Conservation (phyloP, 2,113 vertebrate genomes). For the Lampris megalopsis region DNA sequence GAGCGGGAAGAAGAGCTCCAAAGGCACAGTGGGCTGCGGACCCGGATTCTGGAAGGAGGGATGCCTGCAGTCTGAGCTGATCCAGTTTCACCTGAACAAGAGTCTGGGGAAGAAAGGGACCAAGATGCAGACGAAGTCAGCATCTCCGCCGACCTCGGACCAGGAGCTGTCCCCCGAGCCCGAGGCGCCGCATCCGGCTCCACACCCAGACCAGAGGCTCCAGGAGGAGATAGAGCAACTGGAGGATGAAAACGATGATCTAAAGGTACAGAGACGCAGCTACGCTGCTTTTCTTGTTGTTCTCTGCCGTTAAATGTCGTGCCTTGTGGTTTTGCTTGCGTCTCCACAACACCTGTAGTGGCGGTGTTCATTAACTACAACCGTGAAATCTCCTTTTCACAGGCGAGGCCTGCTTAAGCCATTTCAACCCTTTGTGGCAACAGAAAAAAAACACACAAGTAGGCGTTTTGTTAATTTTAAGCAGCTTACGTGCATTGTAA, state of each 20-base stretch:
- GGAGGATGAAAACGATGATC: constrained; percentile 92
- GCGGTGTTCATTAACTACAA: too few species aligned
- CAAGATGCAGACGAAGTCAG: constrained; percentile 78
- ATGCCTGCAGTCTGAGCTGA: constrained; percentile 94
- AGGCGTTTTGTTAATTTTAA: too few species aligned
- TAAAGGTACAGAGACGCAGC: constrained; percentile 85
- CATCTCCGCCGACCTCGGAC: constrained; percentile 71
- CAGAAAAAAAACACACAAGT: too few species aligned
- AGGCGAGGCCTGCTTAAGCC: too few species aligned
- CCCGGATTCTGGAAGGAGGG: constrained; percentile 96
- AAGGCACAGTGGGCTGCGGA: constrained; percentile 82
- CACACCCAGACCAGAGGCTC: constrained; percentile 82
- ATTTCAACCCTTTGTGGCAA: too few species aligned
- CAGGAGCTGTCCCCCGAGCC: constrained; percentile 76
- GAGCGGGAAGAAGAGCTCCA: constrained; percentile 79
- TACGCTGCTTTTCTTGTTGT: too few species aligned
- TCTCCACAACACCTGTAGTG: too few species aligned
- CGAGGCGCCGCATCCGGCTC: constrained; percentile 43
- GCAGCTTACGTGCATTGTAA: too few species aligned
- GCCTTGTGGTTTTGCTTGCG: too few species aligned
- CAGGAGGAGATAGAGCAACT: constrained; percentile 91
- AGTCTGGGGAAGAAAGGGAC: constrained; percentile 86
- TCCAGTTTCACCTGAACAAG: constrained; percentile 94
- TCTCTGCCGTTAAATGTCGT: too few species aligned
- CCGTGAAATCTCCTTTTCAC: too few species aligned